Percentiles rank a stretch among this genome's conserved stretches.
Evolutionary conservation across 1,140 invertebrate genomes (phyloP).

Genomic region (Dreissena rostriformis): DNA sequence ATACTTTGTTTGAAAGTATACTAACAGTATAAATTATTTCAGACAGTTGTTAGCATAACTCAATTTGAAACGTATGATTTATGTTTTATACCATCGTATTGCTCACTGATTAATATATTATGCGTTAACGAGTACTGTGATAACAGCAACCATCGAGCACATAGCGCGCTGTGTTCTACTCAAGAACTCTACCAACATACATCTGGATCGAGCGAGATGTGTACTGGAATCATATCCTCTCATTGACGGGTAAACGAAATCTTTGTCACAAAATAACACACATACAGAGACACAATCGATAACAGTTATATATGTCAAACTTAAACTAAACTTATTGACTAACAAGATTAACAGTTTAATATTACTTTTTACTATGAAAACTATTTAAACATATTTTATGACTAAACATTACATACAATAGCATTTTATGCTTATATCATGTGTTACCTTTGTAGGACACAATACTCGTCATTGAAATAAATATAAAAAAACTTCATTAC

Average conservation of each 20-base stretch:
- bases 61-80: too few species aligned
- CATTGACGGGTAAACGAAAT: conserved; percentile 85
- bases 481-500: not conserved
- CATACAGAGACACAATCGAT: not conserved
- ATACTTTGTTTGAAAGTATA: too few species aligned
- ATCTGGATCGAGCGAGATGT: conserved; percentile 26
- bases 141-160: too few species aligned
- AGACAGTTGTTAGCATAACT: too few species aligned
- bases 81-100: too few species aligned
- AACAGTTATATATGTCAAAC: not conserved
- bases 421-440: not conserved
- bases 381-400: not conserved
- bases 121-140: too few species aligned
- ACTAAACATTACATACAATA: not conserved
- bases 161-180: too few species aligned
- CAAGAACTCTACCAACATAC: not conserved
- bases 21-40: too few species aligned
- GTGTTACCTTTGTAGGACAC: not conserved
- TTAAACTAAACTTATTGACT: too few species aligned
- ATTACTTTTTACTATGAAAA: not conserved
- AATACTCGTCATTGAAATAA: not conserved
- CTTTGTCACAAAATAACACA: too few species aligned
- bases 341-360: too few species aligned
- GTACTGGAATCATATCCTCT: conserved; percentile 81
- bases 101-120: too few species aligned